Percentiles rank a stretch among this genome's conserved stretches.
Conservation (phyloP, 2,113 vertebrate genomes). For the Procavia capensis region DNA sequence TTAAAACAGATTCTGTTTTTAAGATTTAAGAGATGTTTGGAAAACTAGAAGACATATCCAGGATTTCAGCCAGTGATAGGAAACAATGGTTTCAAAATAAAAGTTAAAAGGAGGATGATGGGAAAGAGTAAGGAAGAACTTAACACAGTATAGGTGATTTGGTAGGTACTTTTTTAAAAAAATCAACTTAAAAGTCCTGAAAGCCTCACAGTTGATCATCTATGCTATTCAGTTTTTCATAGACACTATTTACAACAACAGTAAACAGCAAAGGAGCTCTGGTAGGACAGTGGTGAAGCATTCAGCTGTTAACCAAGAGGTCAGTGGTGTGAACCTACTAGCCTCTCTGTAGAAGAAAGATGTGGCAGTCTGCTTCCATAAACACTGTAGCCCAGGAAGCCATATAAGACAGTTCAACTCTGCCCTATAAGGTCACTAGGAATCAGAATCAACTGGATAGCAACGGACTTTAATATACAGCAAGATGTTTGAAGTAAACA, state of each 20-base stretch:
- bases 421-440: not conserved
- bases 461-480: constrained; percentile 52
- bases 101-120: not conserved
- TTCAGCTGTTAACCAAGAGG: not conserved
- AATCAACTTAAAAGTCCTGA: constrained; percentile 84
- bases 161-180: constrained; percentile 89
- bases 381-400: not conserved
- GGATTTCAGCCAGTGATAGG: not conserved
- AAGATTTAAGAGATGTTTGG: not conserved
- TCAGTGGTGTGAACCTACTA: not conserved
- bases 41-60: not conserved
- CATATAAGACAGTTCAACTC: not conserved
- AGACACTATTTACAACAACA: constrained; percentile 89
- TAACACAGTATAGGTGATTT: constrained; percentile 90
- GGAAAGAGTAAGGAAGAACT: constrained; percentile 86
- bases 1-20: constrained; percentile 37
- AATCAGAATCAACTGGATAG: not conserved
- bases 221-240: constrained; percentile 89
- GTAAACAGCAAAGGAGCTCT: constrained; percentile 85
- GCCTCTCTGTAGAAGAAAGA: not conserved
- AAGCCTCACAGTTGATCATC: constrained; percentile 88
- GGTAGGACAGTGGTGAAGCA: not conserved
- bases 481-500: constrained; percentile 90
- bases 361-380: not conserved
- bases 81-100: not conserved